Evolutionary conservation across 2,888 invertebrate species (phyloP), one percentile per base, ranked within the genome.

Genomic region (Carcina quercana): DNA sequence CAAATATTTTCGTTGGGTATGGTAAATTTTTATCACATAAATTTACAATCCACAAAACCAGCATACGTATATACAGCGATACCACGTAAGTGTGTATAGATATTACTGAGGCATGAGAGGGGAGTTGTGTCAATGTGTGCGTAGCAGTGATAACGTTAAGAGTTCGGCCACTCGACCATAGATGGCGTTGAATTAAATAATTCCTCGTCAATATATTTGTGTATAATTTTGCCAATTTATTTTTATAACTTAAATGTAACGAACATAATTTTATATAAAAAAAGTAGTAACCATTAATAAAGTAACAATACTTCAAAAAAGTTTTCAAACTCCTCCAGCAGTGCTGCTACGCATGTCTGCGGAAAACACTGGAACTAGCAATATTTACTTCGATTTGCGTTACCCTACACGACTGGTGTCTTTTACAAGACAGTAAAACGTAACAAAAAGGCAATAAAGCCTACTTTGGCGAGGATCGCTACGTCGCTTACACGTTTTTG

Each of bases 111-210:
- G 10, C 10, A 20, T 10, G 20, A 20, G 20, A 20, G 20, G 20
- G 20, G 20, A 20, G 20, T 5, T 12, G 13, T 15, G 25, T 30
- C 12, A 15, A 10, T 28, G 34, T 32, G 34, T 32, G 14, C 13
- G 26, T 28, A 14, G 14, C 21, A 13, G 15, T 13, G 13, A 17
- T 28, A 24, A 33, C 6, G 37, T 25, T 35, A 28, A 11, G 46
- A 66, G 73, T 80, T 58, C 59, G 21, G 69, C 80, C 62, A 73
- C 67, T 74, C 74, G 57, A 55, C 58, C 61, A 55, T 38, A 76
- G 80, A 73, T 80, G 79, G 78, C 79, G 69, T 45, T 71, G 45
- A 38, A n/a, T 5, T 12, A 14, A 6, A 21, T 3, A 13, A 13
- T 3, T 14, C 32, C n/a, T 13, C 3, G 3, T 13, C 7, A 19